Evolutionary conservation across 1,140 invertebrate species (phyloP).

Genomic region (Leptopilina clavipes): DNA sequence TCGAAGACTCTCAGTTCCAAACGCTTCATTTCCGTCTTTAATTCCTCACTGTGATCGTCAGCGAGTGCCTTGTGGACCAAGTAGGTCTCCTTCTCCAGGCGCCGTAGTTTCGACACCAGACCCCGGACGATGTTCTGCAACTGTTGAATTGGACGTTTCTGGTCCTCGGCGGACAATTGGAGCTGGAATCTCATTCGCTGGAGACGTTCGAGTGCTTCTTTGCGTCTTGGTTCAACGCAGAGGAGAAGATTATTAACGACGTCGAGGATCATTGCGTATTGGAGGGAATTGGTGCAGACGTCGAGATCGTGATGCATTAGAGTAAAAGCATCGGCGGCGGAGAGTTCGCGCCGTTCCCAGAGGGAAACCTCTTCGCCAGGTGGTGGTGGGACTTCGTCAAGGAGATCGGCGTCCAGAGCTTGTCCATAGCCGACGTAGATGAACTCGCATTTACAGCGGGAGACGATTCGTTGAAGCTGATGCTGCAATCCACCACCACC

Average conservation of each 20-base stretch:
- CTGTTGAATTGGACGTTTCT: constrained; percentile 92
- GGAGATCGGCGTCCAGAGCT: constrained; percentile 81
- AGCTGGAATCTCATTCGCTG: constrained; percentile 95
- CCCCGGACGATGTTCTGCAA: constrained; percentile 91
- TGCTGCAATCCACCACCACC: constrained; percentile 79
- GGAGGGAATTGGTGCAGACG: constrained; percentile 96
- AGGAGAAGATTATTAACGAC: constrained; percentile 97
- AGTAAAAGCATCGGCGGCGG: constrained; percentile 96
- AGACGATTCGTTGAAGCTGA: constrained; percentile 95
- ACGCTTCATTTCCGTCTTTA: constrained; percentile 80
- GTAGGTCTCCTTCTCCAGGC: constrained; percentile 94
- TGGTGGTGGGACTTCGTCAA: constrained; percentile 80
- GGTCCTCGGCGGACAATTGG: constrained; percentile 92
- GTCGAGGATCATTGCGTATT: constrained; percentile 97
- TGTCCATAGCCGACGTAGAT: constrained; percentile 97
- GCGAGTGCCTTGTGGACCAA: constrained; percentile 87
- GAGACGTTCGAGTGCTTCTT: constrained; percentile 91
- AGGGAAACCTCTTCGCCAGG: constrained; percentile 82
- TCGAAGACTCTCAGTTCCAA: constrained; percentile 88
- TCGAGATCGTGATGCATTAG: constrained; percentile 98
- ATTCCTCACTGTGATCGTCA: constrained; percentile 81
- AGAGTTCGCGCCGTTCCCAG: constrained; percentile 84
- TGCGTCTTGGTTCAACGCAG: constrained; percentile 96
- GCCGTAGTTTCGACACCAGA: constrained; percentile 86
- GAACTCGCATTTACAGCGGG: constrained; percentile 97